These are phyloP conservation scores for Spea hammondii DNA, from an alignment of 2,797 vertebrate genomes.

Conservation along the genomic window DNA sequence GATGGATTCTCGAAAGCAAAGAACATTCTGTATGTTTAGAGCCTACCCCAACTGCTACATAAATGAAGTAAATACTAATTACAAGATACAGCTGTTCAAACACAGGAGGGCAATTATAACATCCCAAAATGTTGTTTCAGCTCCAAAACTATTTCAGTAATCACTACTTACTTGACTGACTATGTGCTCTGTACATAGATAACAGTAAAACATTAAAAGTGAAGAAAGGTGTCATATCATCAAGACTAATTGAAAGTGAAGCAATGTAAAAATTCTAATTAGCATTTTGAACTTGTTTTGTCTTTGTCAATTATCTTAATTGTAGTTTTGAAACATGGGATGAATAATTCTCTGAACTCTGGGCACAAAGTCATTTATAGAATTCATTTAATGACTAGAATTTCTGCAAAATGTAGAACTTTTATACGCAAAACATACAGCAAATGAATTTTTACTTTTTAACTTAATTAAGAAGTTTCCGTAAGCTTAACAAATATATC, in stretches of 20 bases:
- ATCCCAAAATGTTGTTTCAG: slow-evolving; percentile 55
- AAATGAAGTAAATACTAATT: slow-evolving; percentile 62
- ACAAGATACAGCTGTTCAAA: slow-evolving; percentile 57
- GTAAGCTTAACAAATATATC: too few relatives aligned
- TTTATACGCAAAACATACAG: not conserved
- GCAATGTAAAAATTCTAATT: slow-evolving; percentile 74
- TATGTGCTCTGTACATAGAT: slow-evolving; percentile 56
- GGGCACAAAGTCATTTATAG: slow-evolving; percentile 41
- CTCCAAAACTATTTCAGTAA: slow-evolving; percentile 59
- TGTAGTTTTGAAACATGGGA: slow-evolving; percentile 59
- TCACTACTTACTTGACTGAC: slow-evolving; percentile 57
- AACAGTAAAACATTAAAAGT: slow-evolving; percentile 62
- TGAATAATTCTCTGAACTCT: slow-evolving; percentile 60
- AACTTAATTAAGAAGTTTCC: not conserved
- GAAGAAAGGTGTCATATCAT: slow-evolving; percentile 65
- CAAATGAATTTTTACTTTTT: too few relatives aligned
- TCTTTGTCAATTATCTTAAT: slow-evolving; percentile 72
- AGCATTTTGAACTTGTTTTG: slow-evolving; percentile 73
- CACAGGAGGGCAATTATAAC: slow-evolving; percentile 59
- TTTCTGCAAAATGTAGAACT: not conserved
- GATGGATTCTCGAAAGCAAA: slow-evolving; percentile 47
- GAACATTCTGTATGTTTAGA: slow-evolving; percentile 41
- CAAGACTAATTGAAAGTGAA: slow-evolving; percentile 72
- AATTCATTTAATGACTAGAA: not conserved
- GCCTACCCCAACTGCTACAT: slow-evolving; percentile 41